These are phyloP conservation scores for Bombycilla garrulus DNA, from an alignment of 2,113 vertebrate genomes.

Conservation along the genomic window DNA sequence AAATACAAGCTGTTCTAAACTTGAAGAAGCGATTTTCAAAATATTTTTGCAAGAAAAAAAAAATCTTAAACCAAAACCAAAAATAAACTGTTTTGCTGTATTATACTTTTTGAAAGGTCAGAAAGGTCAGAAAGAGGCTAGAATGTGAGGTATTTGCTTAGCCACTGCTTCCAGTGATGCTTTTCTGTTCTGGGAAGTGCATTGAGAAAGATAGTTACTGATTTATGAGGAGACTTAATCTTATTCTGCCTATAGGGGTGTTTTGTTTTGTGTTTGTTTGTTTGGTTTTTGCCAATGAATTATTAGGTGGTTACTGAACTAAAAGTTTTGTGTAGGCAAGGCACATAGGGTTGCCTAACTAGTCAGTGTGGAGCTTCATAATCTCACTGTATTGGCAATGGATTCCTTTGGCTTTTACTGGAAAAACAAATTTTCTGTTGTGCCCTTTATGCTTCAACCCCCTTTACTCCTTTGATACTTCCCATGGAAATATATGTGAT, in stretches of 20 bases:
- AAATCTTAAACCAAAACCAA: background rate
- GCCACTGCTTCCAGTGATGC: background rate
- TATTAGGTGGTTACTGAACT: background rate
- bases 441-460: background rate
- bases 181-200: background rate
- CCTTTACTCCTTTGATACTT: background rate
- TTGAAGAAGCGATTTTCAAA: background rate
- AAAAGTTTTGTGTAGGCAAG: background rate
- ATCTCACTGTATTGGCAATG: background rate
- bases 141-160: background rate
- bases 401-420: constrained; percentile 4
- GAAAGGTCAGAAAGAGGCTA: background rate
- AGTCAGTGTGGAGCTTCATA: background rate
- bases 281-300: background rate
- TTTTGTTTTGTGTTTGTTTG: background rate
- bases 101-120: background rate
- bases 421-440: background rate
- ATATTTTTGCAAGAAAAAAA: background rate
- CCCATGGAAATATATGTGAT: background rate
- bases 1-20: background rate
- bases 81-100: background rate
- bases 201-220: background rate
- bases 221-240: constrained; percentile 2
- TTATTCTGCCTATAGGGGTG: background rate
- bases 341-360: background rate